These are phyloP conservation scores for Lobophora halterata DNA, from an alignment of 2,888 invertebrate genomes.

Conservation along the genomic window DNA sequence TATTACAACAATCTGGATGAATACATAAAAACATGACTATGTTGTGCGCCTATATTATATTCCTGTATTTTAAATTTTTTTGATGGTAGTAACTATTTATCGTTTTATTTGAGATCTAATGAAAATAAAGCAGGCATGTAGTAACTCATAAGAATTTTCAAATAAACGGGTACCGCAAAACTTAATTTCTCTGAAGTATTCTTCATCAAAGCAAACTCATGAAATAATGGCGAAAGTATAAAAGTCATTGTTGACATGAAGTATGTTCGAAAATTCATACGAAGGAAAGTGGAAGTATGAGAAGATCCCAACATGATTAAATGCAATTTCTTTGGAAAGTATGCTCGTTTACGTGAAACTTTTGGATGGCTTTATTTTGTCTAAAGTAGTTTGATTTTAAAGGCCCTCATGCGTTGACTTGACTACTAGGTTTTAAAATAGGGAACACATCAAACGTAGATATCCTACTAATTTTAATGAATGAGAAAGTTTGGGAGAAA, in stretches of 20 bases:
- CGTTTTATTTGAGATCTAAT: too few species aligned
- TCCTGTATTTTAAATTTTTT: too few species aligned
- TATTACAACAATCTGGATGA: slow-evolving; percentile 4
- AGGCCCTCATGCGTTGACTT: too few species aligned
- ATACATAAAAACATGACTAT: too few species aligned
- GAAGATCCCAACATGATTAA: slow-evolving; percentile 70
- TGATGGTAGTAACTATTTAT: too few species aligned
- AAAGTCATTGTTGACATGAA: slow-evolving; percentile 73
- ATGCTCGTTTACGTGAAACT: slow-evolving; percentile 63
- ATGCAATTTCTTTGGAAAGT: slow-evolving; percentile 77
- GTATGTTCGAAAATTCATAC: slow-evolving; percentile 63
- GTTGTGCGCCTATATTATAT: too few species aligned
- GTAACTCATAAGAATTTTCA: slow-evolving; percentile 34
- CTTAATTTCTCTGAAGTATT: slow-evolving; percentile 61
- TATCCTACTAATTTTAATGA: too few species aligned
- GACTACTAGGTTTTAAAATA: too few species aligned
- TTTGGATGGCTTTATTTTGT: slow-evolving; percentile 53
- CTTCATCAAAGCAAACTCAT: slow-evolving; percentile 51
- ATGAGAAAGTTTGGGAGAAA: too few species aligned
- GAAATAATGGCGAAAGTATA: slow-evolving; percentile 58
- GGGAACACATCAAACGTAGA: too few species aligned
- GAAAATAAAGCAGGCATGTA: too few species aligned
- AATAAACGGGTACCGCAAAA: slow-evolving; percentile 31
- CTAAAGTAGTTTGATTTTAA: too few species aligned
- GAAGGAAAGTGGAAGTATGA: slow-evolving; percentile 61